Evolutionary conservation across 2,113 vertebrate genomes (phyloP).

Genomic region (Rhizomys pruinosus): DNA sequence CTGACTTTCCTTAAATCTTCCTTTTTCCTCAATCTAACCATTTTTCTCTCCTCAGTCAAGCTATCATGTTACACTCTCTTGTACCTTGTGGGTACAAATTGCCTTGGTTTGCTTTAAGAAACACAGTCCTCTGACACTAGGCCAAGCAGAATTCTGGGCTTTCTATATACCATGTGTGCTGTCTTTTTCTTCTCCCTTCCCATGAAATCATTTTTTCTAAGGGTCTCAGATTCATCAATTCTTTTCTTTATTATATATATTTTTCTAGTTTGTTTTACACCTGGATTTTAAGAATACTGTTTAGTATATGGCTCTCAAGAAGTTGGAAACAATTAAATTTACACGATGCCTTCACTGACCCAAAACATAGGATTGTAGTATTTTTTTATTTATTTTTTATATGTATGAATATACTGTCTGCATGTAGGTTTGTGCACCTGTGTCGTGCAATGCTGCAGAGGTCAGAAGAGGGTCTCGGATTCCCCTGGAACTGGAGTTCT

Average conservation of each 20-base stretch:
- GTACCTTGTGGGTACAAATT: constrained; percentile 51
- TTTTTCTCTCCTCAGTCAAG: constrained; percentile 16
- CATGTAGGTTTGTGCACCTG: too few species aligned
- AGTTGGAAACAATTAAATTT: not conserved
- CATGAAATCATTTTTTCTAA: not conserved
- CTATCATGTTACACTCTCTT: not conserved
- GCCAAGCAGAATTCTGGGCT: constrained; percentile 25
- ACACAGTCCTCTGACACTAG: not conserved
- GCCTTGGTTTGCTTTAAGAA: constrained; percentile 50
- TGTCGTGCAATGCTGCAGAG: too few species aligned
- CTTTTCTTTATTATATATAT: not conserved
- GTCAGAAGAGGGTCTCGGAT: too few species aligned
- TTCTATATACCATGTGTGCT: not conserved
- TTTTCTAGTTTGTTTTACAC: not conserved
- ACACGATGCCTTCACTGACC: not conserved
- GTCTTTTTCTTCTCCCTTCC: too few species aligned
- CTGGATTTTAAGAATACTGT: not conserved
- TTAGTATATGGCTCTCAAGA: not conserved
- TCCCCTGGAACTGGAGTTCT: too few species aligned
- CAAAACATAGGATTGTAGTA: not conserved
- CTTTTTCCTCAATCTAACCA: not conserved
- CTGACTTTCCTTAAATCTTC: constrained; percentile 20
- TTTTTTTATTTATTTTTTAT: too few species aligned
- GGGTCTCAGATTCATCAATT: not conserved
- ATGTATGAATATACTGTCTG: too few species aligned